These are phyloP conservation scores for Phylloscopus collybita DNA, from an alignment of 2,797 vertebrate species.

Conservation along the genomic window DNA sequence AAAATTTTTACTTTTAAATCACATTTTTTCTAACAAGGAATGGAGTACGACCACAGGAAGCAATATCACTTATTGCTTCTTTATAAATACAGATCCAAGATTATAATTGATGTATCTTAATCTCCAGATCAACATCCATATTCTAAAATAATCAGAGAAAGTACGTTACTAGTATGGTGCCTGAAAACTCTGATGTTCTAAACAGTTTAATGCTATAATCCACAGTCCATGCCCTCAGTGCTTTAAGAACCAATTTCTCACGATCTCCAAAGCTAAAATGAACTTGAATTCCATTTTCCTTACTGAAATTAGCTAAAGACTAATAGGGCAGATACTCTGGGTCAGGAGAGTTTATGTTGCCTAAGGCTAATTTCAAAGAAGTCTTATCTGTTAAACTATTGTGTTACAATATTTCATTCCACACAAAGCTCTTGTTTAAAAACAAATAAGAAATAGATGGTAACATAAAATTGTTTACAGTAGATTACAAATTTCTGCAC, in stretches of 20 bases:
- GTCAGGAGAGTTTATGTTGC: constrained; percentile 53
- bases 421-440: constrained; percentile 6
- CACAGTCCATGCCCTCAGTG: constrained; percentile 36
- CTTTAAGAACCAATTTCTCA: constrained; percentile 60
- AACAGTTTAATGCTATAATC: constrained; percentile 51
- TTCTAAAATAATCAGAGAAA: constrained; percentile 11
- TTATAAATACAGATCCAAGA: background rate
- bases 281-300: constrained; percentile 39
- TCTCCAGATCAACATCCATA: constrained; percentile 9
- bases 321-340: constrained; percentile 26
- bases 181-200: constrained; percentile 21
- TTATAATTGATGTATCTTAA: background rate
- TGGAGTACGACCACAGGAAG: background rate
- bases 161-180: background rate
- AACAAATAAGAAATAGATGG: background rate
- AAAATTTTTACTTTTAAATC: background rate
- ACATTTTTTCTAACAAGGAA: background rate
- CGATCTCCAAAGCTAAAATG: constrained; percentile 34
- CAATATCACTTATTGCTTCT: background rate
- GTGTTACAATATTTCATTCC: background rate
- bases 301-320: constrained; percentile 36
- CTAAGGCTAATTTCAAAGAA: constrained; percentile 38
- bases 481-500: background rate
- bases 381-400: constrained; percentile 36
- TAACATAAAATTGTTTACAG: background rate